Percentiles rank a stretch among this genome's conserved stretches.
Conservation (phyloP, 2,113 vertebrate genomes). For the Phrynosoma blainvillii region DNA sequence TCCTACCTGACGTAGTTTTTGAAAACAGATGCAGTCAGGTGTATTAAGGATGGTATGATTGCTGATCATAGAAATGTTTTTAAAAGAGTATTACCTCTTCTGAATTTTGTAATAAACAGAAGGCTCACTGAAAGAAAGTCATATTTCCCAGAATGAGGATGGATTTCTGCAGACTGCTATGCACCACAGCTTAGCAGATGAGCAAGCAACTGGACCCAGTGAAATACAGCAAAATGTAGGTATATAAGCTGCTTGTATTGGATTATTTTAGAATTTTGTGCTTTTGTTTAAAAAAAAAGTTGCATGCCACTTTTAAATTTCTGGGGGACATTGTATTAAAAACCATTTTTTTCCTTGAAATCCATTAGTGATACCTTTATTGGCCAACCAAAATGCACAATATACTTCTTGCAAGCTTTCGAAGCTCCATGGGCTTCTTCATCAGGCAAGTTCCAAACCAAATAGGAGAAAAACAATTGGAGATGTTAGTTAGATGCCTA, state of each 20-base stretch:
- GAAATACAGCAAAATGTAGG: slow-evolving; percentile 69
- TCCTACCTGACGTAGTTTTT: no score
- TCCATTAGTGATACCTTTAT: no score
- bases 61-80: background rate
- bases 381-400: no score
- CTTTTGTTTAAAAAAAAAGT: background rate
- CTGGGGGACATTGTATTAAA: background rate
- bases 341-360: background rate
- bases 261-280: background rate
- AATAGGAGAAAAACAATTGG: no score
- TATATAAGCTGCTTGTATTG: slow-evolving; percentile 30
- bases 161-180: slow-evolving; percentile 1
- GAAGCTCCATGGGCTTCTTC: no score
- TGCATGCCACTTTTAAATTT: no score
- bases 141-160: slow-evolving; percentile 36
- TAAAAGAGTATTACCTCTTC: background rate
- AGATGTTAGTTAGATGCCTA: no score
- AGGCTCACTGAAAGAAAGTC: slow-evolving; percentile 51
- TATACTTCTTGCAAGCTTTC: no score
- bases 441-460: no score
- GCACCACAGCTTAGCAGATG: slow-evolving; percentile 50
- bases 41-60: no score
- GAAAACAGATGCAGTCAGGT: no score
- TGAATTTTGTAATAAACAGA: slow-evolving; percentile 51
- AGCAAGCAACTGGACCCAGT: slow-evolving; percentile 31